phyloP scores from a whole-genome alignment of 2,797 vertebrate species.

The Xerus rutilus region DNA sequence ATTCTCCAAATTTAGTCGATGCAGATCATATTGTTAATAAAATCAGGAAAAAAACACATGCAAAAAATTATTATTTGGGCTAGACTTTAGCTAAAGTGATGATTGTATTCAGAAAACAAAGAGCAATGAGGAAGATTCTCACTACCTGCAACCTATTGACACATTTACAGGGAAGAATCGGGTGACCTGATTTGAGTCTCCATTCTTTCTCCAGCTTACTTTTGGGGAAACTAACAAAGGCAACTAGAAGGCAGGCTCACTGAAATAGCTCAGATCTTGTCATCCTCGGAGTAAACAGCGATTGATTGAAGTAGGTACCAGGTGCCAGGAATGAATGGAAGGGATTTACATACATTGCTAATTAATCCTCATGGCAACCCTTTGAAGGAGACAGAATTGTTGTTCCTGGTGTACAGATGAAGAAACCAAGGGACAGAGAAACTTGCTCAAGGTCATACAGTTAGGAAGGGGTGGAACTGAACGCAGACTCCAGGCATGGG shows the following conservation, averaged over 20 bases:
- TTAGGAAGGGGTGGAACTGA: background rate
- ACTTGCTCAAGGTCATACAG: background rate
- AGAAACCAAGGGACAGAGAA: background rate
- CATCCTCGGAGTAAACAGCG: background rate
- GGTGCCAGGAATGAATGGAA: background rate
- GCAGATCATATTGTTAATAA: background rate
- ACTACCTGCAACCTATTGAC: background rate
- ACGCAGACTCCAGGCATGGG: background rate
- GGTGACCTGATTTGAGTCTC: background rate
- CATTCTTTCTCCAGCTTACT: background rate
- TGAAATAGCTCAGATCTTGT: background rate
- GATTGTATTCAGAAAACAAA: constrained; percentile 54
- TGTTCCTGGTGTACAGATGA: background rate
- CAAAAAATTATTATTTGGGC: constrained; percentile 13
- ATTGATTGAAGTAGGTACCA: background rate
- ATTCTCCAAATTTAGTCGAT: constrained; percentile 49
- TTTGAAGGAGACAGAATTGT: background rate
- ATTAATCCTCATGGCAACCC: background rate
- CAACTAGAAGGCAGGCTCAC: background rate
- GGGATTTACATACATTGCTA: background rate
- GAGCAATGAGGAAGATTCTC: background rate
- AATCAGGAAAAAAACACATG: background rate
- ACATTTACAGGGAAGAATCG: background rate
- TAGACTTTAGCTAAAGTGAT: background rate
- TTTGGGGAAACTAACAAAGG: background rate